Evolutionary conservation across 2,113 vertebrate genomes (phyloP).

Genomic region (Hippopotamus amphibius): DNA sequence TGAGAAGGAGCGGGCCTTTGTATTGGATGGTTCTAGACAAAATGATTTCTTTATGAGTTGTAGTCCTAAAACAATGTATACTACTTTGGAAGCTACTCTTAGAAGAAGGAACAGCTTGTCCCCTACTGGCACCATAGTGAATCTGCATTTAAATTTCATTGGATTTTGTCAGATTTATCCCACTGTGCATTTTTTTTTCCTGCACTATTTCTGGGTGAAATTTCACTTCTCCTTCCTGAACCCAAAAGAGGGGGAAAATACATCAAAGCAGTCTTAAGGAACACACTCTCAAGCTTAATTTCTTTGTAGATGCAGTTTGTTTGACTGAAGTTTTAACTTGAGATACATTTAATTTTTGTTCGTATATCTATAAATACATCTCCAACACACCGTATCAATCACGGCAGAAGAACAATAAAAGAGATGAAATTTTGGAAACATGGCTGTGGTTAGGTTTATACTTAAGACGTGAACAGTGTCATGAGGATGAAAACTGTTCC

Average conservation of each 20-base stretch:
- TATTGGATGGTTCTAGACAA: constrained; percentile 43
- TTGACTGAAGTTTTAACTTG: background rate
- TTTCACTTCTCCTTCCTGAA: background rate
- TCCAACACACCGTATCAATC: background rate
- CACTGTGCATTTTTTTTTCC: fast-evolving
- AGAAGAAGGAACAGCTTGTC: constrained; percentile 55
- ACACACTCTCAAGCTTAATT: background rate
- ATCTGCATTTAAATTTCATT: constrained; percentile 21
- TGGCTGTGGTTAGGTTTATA: background rate
- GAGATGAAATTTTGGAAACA: constrained; percentile 2
- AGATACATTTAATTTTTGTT: background rate
- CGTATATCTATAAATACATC: background rate
- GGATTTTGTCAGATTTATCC: constrained; percentile 42
- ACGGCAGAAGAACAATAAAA: background rate
- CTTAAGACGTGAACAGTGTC: background rate
- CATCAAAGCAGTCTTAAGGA: background rate
- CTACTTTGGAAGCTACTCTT: background rate
- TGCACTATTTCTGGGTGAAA: background rate
- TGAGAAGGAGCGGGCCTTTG: constrained; percentile 32
- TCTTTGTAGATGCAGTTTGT: background rate
- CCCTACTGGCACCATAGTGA: background rate
- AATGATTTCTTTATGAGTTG: background rate
- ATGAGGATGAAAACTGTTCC: background rate
- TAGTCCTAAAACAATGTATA: background rate
- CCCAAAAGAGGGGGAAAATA: background rate